Conservation (phyloP, 2,797 vertebrate species). For the Melanotaenia maccullochi region DNA sequence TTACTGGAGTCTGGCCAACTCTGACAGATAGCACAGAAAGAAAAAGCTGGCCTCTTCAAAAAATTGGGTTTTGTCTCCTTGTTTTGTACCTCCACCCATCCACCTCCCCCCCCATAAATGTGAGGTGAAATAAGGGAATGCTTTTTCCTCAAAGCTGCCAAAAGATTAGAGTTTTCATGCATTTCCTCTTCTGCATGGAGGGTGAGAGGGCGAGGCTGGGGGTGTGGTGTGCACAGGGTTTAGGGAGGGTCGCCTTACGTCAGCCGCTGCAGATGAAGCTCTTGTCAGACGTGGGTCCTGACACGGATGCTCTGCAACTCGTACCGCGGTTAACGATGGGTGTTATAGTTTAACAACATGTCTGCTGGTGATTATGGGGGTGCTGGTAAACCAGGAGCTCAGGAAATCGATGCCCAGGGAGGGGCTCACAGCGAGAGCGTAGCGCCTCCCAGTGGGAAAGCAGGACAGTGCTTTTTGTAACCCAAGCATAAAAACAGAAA, state of each 20-base stretch:
- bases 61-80: conserved; percentile 67
- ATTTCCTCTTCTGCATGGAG: conserved; percentile 5
- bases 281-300: conserved; percentile 38
- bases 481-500: neutral
- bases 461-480: conserved; percentile 10
- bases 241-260: conserved; percentile 45
- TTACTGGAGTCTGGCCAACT: conserved; percentile 89
- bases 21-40: conserved; percentile 78
- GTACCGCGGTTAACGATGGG: conserved; percentile 22
- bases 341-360: conserved; percentile 41
- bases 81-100: conserved; percentile 40
- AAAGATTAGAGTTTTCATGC: conserved; percentile 19
- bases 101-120: conserved; percentile 27
- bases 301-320: conserved; percentile 21
- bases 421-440: conserved; percentile 15
- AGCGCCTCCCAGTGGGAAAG: conserved; percentile 67
- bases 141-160: conserved; percentile 15
- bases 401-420: neutral
- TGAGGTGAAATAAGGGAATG: conserved; percentile 28
- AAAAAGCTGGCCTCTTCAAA: conserved; percentile 81
- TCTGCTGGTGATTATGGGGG: conserved; percentile 32
- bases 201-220: conserved; percentile 27
- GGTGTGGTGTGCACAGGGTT: conserved; percentile 30
- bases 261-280: conserved; percentile 43
- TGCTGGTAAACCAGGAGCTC: conserved; percentile 35